These are phyloP conservation scores for Caenorhabditis brenneri DNA, from an alignment of 1,140 invertebrate genomes.

Conservation along the genomic window DNA sequence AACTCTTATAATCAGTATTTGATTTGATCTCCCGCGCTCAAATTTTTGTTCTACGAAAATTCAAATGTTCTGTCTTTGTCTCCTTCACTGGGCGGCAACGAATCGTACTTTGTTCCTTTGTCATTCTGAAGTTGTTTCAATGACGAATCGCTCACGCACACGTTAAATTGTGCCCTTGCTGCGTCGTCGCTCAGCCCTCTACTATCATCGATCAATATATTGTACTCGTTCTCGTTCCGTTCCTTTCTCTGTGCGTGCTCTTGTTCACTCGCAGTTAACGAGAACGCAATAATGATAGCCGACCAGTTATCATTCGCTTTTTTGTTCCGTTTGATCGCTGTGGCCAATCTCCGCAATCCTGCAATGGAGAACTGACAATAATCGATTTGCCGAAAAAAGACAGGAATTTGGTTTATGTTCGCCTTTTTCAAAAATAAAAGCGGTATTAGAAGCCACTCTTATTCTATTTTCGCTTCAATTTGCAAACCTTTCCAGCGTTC, in stretches of 20 bases:
- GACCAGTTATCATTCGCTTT: conserved; percentile 10
- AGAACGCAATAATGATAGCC: background rate
- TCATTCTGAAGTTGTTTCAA: conserved; percentile 16
- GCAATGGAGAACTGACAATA: background rate
- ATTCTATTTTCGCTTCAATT: background rate
- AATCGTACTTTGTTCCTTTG: background rate
- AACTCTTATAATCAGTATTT: no score
- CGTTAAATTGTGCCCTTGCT: background rate
- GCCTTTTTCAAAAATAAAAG: background rate
- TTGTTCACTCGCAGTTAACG: background rate
- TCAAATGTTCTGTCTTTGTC: background rate
- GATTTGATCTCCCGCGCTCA: background rate
- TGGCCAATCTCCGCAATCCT: background rate
- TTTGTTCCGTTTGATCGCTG: background rate
- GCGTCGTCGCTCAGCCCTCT: background rate
- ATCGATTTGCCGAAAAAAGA: background rate
- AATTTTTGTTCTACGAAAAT: background rate
- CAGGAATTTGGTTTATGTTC: background rate
- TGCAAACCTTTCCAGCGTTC: background rate
- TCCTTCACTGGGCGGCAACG: background rate
- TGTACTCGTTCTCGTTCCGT: background rate
- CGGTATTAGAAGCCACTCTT: background rate
- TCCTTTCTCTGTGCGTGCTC: background rate
- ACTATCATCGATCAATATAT: conserved; percentile 25
- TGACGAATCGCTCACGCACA: background rate